Evolutionary conservation across 2,113 vertebrate species (phyloP), one percentile per base, ranked within the genome.

Genomic region (Egretta garzetta): DNA sequence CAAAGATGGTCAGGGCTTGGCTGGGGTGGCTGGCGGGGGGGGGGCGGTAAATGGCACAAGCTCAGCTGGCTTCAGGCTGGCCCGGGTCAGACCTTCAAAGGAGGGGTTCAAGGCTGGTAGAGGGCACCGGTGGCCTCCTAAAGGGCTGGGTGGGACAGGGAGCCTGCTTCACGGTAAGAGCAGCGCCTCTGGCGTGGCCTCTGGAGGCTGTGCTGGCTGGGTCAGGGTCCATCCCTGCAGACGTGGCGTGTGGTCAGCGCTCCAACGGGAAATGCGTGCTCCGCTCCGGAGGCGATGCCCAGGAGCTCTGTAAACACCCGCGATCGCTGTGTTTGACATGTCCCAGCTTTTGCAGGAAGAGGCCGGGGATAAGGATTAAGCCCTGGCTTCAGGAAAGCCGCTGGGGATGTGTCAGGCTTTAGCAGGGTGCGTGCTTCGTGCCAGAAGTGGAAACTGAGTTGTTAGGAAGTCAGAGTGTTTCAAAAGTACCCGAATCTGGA

Each of bases 241-340:
- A 47, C 1, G 7, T 49, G 41, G 55, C 4, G 1, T 16, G 49
- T 1, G 7, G 43, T 47, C 4, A 1, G 39, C 6, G 26, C 62
- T 68, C 24, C 33, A n/a, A 52, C 3, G 4, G 41, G 32, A 30
- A 62, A 22, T 1, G 2, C 1, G 9, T 26, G 41, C 59, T 67
- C 4, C 0, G 23, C 21, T 74, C 49, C 1, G 0, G 28, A 56
- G 73, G 73, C 1, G 18, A 39, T 58, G 60, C 20, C 47, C 35
- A 2, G 53, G 27, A 0, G 2, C 87, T 75, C 50, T 20, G 30
- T 45, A 37, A 86, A 59, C 63, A 67, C 26, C 39, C 28, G 23
- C 3, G 2, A 35, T 14, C 66, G 52, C 39, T 17, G 26, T 2
- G 24, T 47, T 18, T 60, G 80, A 59, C 22, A 18, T 3, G 10